Evolutionary conservation across 2,113 vertebrate species (phyloP).

Genomic region (Dendropsophus ebraccatus): DNA sequence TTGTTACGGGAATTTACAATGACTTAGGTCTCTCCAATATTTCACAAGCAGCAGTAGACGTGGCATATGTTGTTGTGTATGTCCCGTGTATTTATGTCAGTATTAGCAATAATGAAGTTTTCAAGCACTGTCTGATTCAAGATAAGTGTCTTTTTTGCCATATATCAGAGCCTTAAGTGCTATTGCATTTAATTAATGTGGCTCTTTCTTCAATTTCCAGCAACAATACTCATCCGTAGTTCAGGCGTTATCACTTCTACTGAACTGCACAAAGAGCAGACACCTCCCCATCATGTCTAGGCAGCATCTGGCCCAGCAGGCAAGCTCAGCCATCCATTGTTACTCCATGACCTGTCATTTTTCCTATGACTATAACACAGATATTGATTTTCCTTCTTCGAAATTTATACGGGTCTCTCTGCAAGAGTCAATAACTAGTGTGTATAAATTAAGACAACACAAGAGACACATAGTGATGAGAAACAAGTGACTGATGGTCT

Average conservation of each 20-base stretch:
- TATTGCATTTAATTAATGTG: conserved; percentile 53
- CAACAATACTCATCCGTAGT: conserved; percentile 40
- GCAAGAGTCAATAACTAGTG: conserved; percentile 49
- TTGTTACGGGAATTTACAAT: background rate
- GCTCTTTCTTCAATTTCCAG: conserved; percentile 46
- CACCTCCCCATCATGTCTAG: conserved; percentile 7
- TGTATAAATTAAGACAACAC: conserved; percentile 56
- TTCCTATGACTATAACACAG: conserved; percentile 49
- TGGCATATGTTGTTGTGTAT: conserved; percentile 14
- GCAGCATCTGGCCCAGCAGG: conserved; percentile 10
- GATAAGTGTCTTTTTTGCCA: conserved; percentile 50
- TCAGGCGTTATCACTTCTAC: background rate
- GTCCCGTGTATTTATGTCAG: conserved; percentile 42
- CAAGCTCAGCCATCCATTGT: conserved; percentile 44
- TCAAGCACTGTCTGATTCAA: conserved; percentile 37
- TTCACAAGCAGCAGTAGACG: background rate
- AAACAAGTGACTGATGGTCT: conserved; percentile 22
- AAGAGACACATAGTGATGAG: conserved; percentile 42
- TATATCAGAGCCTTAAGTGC: conserved; percentile 47
- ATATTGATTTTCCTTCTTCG: conserved; percentile 49
- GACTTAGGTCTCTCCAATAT: background rate
- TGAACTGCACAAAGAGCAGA: background rate
- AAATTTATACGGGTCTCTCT: conserved; percentile 45
- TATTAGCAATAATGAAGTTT: conserved; percentile 51
- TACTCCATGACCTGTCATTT: conserved; percentile 43